These are phyloP conservation scores for Pegoplata infirma DNA, from an alignment of 2,888 invertebrate species.

Conservation along the genomic window DNA sequence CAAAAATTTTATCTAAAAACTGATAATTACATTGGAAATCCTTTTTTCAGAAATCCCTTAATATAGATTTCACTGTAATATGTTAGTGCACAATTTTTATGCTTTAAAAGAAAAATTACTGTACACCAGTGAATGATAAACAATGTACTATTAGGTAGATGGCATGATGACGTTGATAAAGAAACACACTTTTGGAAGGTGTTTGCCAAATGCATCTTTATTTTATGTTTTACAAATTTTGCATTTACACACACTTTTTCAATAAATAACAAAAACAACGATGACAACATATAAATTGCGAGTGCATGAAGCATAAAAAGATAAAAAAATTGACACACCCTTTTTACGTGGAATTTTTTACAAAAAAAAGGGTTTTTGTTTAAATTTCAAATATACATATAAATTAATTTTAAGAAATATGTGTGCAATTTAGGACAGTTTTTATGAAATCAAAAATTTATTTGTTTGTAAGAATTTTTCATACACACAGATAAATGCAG, in stretches of 20 bases:
- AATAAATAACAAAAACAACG: not conserved
- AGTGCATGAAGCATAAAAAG: not conserved
- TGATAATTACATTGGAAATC: too few species aligned
- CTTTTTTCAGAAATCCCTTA: not conserved
- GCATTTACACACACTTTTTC: not conserved
- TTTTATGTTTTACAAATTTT: not conserved
- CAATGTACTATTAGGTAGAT: not conserved
- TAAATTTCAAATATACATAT: too few species aligned
- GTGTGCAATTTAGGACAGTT: too few species aligned
- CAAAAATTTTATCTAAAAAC: too few species aligned
- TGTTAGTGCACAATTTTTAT: constrained; percentile 11
- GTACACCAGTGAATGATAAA: not conserved
- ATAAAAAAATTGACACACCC: constrained; percentile 53
- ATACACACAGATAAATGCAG: too few species aligned
- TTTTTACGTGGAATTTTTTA: constrained; percentile 36
- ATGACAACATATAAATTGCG: not conserved
- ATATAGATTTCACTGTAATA: not conserved
- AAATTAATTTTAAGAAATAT: too few species aligned
- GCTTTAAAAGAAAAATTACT: constrained; percentile 2
- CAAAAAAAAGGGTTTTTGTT: constrained; percentile 6
- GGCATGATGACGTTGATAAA: not conserved
- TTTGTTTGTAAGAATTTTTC: too few species aligned
- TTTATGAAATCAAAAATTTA: too few species aligned
- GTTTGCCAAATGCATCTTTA: constrained; percentile 31
- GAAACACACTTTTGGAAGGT: constrained; percentile 3